Conservation (phyloP, 2,888 invertebrate species). For the Drosophila infuscata region DNA sequence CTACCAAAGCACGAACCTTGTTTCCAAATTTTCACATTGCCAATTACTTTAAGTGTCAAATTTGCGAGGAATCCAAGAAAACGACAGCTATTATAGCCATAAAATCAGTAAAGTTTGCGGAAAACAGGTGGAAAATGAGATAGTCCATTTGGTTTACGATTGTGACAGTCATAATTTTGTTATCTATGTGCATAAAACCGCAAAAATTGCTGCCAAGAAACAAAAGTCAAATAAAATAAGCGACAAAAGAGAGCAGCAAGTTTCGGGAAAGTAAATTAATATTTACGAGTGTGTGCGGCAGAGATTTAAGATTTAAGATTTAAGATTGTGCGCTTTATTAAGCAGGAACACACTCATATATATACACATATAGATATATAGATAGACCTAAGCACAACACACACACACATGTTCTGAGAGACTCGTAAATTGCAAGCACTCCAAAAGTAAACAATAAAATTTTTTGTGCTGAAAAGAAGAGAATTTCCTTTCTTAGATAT, state of each 20-base stretch:
- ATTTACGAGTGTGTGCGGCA: slow-evolving; percentile 61
- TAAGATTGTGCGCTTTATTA: slow-evolving; percentile 60
- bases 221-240: slow-evolving; percentile 45
- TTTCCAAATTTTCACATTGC: not conserved
- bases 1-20: not conserved
- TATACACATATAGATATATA: not conserved
- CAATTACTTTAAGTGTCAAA: slow-evolving; percentile 39
- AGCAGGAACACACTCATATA: slow-evolving; percentile 12
- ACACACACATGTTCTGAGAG: slow-evolving; percentile 12
- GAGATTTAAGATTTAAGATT: slow-evolving; percentile 59
- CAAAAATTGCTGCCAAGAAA: slow-evolving; percentile 28
- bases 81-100: not conserved
- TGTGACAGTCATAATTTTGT: slow-evolving; percentile 45
- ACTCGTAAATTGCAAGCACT: slow-evolving; percentile 66
- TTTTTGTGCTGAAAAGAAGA: slow-evolving; percentile 42
- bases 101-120: slow-evolving; percentile 5
- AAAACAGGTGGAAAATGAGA: slow-evolving; percentile 20
- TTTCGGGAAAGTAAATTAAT: slow-evolving; percentile 71
- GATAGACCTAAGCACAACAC: slow-evolving; percentile 14
- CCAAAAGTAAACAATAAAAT: slow-evolving; percentile 72
- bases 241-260: slow-evolving; percentile 43
- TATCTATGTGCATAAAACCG: slow-evolving; percentile 23
- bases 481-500: slow-evolving; percentile 51
- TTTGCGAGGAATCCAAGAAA: slow-evolving; percentile 16
- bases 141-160: slow-evolving; percentile 21